Evolutionary conservation across 1,140 invertebrate genomes (phyloP).

Genomic region (Notospermus geniculatus): DNA sequence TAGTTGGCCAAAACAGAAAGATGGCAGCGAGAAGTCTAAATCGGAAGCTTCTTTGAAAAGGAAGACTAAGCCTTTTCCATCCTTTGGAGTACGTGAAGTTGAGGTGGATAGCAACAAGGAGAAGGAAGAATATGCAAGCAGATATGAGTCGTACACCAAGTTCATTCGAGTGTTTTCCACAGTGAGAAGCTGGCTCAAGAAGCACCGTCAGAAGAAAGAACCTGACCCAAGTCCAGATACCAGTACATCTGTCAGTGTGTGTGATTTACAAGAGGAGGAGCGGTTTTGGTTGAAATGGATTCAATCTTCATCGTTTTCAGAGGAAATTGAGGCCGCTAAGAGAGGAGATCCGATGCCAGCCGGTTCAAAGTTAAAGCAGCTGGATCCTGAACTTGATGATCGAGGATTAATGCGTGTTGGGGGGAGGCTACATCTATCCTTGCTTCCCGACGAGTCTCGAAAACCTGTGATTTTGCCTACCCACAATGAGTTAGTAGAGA

Average conservation of each 20-base stretch:
- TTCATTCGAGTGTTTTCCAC: not conserved
- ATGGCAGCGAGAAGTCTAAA: constrained; percentile 1
- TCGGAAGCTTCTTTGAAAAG: no score
- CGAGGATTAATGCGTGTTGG: not conserved
- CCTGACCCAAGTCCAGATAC: not conserved
- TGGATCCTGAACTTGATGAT: not conserved
- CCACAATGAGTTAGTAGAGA: not conserved
- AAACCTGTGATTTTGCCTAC: not conserved
- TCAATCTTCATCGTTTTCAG: not conserved
- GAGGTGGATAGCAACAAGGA: not conserved
- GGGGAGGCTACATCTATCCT: not conserved
- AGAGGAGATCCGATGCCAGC: not conserved
- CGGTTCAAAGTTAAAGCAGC: not conserved
- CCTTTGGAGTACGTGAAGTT: not conserved
- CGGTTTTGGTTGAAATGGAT: not conserved
- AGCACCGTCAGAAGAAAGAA: no score
- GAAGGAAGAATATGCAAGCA: not conserved
- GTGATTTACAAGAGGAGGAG: not conserved
- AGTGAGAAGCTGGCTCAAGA: not conserved
- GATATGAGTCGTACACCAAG: not conserved
- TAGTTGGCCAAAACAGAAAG: not conserved
- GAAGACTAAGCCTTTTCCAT: no score
- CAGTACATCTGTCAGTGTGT: not conserved
- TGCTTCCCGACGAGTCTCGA: not conserved
- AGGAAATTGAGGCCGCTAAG: not conserved